Base-by-base conservation (phyloP, 2,888 invertebrate genomes). In the Amphipyra berbera region DNA sequence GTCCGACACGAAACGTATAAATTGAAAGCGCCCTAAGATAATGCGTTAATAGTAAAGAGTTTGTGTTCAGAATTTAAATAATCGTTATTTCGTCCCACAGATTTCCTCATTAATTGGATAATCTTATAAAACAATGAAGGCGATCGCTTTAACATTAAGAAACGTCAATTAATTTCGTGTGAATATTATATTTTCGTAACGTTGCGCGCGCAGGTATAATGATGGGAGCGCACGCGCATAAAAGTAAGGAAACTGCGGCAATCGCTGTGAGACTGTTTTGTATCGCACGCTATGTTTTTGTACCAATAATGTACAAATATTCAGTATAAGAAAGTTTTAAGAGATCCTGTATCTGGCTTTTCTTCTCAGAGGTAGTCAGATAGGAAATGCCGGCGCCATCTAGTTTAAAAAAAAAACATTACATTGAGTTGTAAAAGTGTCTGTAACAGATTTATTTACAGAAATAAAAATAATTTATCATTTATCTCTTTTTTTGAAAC, bases 161-260 rank as follows among this genome's bases (percentile, higher is more conserved):
- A 76, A 79, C 70, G 60, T 77, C 68, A 77, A 77, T 79, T 79
- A 79, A 77, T 77, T 70, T 77, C 79, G 73, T 79, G 79, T 77
- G 78, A 79, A 79, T 66, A 68, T 73, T 55, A 71, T 77, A 74
- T 79, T 79, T 79, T 79, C 78, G 78, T 79, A 79, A 79, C 63
- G 37, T 65, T 77, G 73, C 64, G 62, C 68, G 68, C 67, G 41
- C 64, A 57, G 57, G 13, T 60, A 61, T 78, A 78, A 78, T 76
- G 69, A 72, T 79, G 79, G 72, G 77, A 79, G 77, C 61, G 66
- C 49, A 47, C 14, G 69, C 65, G 67, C 73, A 66, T 57, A 53
- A 50, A 61, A 52, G 48, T 72, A 62, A 67, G 61, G 63, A 68
- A 65, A 71, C 63, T 52, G 38, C 61, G 42, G 50, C 62, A 70